phyloP scores from a whole-genome alignment of 2,113 vertebrate genomes.

The Bettongia penicillata region DNA sequence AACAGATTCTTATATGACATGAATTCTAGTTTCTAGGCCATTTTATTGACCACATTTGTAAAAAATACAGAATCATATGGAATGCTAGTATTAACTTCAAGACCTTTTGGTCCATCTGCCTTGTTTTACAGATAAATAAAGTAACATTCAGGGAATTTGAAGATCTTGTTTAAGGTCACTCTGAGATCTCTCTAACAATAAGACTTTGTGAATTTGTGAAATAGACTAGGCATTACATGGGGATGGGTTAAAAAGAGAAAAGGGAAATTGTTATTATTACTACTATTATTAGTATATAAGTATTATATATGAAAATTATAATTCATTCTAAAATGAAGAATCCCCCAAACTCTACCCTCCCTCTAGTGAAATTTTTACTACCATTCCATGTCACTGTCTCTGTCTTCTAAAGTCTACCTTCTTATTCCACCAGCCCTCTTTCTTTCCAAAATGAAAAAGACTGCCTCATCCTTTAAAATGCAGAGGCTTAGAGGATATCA shows the following conservation, averaged over 20 bases:
- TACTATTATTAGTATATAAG: too few relatives aligned
- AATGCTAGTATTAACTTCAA: neutral
- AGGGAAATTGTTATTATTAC: neutral
- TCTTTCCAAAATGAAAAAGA: conserved; percentile 16
- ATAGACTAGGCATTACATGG: neutral
- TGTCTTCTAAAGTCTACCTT: neutral
- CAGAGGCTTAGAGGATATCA: neutral
- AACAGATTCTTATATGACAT: neutral
- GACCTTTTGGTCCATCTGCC: neutral
- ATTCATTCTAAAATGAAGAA: neutral
- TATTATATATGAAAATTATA: neutral
- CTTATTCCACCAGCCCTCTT: neutral
- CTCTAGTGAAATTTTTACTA: neutral
- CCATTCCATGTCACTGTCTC: neutral
- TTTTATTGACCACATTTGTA: neutral
- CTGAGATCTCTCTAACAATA: neutral
- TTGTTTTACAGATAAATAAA: neutral
- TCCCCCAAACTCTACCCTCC: neutral
- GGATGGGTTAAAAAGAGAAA: neutral
- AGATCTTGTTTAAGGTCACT: neutral
- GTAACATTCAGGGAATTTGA: neutral
- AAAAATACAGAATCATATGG: neutral
- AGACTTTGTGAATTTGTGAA: neutral
- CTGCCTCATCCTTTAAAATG: neutral
- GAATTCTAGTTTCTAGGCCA: neutral